Evolutionary conservation across 35 echinoderm and acorn worm genomes (phyloP).

Genomic region (Chiridota heheva): DNA sequence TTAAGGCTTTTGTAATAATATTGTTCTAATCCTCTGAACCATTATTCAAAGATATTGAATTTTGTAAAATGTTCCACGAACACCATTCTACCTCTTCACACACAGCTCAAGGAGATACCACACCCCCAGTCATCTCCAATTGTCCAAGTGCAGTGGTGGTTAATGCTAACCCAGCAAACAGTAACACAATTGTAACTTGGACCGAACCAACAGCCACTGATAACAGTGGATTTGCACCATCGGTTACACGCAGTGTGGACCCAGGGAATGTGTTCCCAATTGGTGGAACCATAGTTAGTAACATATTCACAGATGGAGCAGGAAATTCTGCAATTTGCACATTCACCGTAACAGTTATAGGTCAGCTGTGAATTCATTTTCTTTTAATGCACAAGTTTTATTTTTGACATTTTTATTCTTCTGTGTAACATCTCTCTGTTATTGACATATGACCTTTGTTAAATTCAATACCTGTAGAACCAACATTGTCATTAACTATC

Average conservation of each 20-base stretch:
- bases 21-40: not conserved
- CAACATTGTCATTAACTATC: no score
- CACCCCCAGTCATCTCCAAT: conserved; percentile 41
- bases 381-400: no score
- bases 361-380: no score
- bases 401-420: no score
- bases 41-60: not conserved
- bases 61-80: not conserved
- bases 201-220: conserved; percentile 72
- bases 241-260: conserved; percentile 12
- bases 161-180: conserved; percentile 17
- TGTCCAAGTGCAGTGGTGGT: conserved; percentile 35
- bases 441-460: no score
- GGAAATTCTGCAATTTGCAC: conserved; percentile 48
- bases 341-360: conserved; percentile 48
- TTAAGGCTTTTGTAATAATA: not conserved
- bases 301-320: conserved; percentile 54
- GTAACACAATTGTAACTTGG: conserved; percentile 49
- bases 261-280: conserved; percentile 40
- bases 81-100: not conserved
- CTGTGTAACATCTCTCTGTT: no score
- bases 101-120: conserved; percentile 13
- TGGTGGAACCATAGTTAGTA: conserved; percentile 37
- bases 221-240: conserved; percentile 23
- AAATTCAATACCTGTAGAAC: no score